Evolutionary conservation across 2,797 vertebrate species (phyloP).

Genomic region (Sebastes goodei): DNA sequence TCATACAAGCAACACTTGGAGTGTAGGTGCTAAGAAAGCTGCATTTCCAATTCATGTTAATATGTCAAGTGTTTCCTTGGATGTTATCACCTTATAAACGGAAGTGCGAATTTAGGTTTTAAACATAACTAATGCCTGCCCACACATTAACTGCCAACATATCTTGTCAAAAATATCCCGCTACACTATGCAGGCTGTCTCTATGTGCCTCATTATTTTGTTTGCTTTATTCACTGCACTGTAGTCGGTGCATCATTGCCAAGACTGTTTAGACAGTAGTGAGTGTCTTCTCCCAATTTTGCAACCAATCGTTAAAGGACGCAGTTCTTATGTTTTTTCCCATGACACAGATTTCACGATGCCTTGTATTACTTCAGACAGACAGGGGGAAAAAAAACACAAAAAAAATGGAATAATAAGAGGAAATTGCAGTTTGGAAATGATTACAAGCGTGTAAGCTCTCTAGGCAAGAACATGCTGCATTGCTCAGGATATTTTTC

Average conservation of each 20-base stretch:
- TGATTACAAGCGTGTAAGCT: constrained; percentile 68
- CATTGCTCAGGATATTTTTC: constrained; percentile 67
- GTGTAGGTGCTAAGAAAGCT: constrained; percentile 27
- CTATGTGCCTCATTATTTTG: constrained; percentile 37
- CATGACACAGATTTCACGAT: constrained; percentile 53
- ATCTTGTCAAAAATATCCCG: constrained; percentile 4
- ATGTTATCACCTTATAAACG: constrained; percentile 3
- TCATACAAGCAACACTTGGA: constrained; percentile 38
- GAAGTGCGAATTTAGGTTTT: background rate
- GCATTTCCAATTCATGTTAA: constrained; percentile 30
- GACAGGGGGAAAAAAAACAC: constrained; percentile 22
- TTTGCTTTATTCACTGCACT: constrained; percentile 4
- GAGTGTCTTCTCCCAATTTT: constrained; percentile 24
- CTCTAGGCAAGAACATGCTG: constrained; percentile 57
- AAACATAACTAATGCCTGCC: background rate
- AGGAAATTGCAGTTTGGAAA: constrained; percentile 66
- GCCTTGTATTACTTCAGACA: constrained; percentile 32
- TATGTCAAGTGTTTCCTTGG: constrained; percentile 4
- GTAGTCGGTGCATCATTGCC: background rate
- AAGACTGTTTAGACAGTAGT: constrained; percentile 35
- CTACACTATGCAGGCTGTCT: background rate
- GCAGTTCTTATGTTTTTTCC: constrained; percentile 25
- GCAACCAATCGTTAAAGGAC: background rate
- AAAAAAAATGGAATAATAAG: constrained; percentile 36
- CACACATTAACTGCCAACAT: background rate